Evolutionary conservation across 2,797 vertebrate genomes (phyloP), one percentile per base, ranked within the genome.

Genomic region (Protosalanx chinensis): DNA sequence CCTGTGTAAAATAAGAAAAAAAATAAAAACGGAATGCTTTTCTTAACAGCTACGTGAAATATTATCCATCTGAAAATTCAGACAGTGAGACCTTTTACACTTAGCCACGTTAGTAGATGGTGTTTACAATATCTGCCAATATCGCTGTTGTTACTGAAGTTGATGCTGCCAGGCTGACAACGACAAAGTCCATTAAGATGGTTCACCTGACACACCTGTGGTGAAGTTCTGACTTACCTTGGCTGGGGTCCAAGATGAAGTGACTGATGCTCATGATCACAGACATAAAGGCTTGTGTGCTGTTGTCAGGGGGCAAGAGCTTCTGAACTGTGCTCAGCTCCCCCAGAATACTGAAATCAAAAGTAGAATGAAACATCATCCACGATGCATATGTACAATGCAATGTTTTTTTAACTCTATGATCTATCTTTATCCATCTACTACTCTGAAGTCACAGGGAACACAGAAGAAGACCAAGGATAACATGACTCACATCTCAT

Each of bases 401-500:
- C n/a, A n/a, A n/a, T n/a, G n/a, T n/a, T n/a, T n/a, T n/a, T n/a
- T n/a, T n/a, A 37, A 10, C 35, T 8, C 0, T 3, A 37, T 37
- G 35, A 37, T 1, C 1, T 3, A 51, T 51, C 6, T 15, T 15
- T 15, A 18, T 18, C 49, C 2, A 51, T 51, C 3, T 51, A 18
- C 49, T 51, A 12, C 15, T 15, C 49, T 15, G 49, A 51, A 5
- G 15, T 13, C 12, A 51, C 4, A 3, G 13, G 16, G 49, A 51
- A 51, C 16, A 15, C 15, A 51, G 2, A 51, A 51, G 13, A 51
- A 51, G 15, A 68, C 33, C 18, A 57, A 13, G 0, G 66, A 3
- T 29, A 35, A 70, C 64, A 61, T 60, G 1, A 90, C 93, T 92
- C 75, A 94, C 93, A 91, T 35, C 8, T 89, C 33, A 83, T 88